Evolutionary conservation across 1,140 invertebrate species (phyloP).

Genomic region (Sycophila sp.): DNA sequence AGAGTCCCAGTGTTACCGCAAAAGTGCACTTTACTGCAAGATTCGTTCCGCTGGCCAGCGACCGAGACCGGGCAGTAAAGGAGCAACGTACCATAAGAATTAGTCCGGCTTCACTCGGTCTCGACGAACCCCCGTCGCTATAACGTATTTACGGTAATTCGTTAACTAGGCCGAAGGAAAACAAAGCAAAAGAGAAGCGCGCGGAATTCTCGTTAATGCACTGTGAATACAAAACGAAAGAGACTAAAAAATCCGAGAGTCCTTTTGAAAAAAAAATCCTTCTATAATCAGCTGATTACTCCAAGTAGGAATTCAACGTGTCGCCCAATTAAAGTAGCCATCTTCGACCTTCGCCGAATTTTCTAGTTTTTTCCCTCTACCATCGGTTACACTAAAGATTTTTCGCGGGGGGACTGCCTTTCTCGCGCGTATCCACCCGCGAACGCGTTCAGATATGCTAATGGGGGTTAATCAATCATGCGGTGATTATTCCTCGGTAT

Average conservation of each 20-base stretch:
- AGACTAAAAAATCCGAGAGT: too few relatives aligned
- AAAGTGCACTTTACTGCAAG: too few relatives aligned
- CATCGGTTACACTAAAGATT: too few relatives aligned
- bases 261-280: too few relatives aligned
- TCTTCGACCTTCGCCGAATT: background rate
- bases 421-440: background rate
- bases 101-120: background rate
- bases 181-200: background rate
- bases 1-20: too few relatives aligned
- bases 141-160: slow-evolving; percentile 33
- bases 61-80: too few relatives aligned
- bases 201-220: too few relatives aligned
- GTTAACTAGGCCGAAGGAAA: slow-evolving; percentile 20
- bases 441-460: background rate
- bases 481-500: too few relatives aligned
- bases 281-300: too few relatives aligned
- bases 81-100: slow-evolving; percentile 15
- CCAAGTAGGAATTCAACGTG: background rate
- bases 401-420: background rate
- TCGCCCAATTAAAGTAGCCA: background rate
- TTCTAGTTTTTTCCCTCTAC: too few relatives aligned
- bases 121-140: background rate
- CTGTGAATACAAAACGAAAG: too few relatives aligned
- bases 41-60: too few relatives aligned
- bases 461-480: slow-evolving; percentile 7